Conservation (phyloP, 2,888 invertebrate genomes). For the Sarcophaga variegata region DNA sequence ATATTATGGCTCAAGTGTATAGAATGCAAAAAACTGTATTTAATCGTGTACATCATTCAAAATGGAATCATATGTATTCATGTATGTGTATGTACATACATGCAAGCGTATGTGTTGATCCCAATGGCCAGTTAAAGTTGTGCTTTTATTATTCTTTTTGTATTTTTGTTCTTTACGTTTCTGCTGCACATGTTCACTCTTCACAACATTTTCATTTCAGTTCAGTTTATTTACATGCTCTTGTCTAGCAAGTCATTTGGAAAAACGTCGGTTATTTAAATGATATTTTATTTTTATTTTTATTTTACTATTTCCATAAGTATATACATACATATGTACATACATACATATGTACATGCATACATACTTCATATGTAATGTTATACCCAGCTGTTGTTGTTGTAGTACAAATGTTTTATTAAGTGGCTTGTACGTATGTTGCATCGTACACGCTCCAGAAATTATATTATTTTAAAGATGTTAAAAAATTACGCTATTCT, state of each 20-base stretch:
- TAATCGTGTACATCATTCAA: constrained; percentile 37
- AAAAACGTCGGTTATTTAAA: constrained; percentile 81
- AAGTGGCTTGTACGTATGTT: constrained; percentile 74
- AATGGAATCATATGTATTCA: neutral
- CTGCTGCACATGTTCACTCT: constrained; percentile 63
- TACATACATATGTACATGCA: neutral
- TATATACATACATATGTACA: neutral
- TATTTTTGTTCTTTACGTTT: constrained; percentile 26
- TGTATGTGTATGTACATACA: neutral
- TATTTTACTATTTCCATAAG: constrained; percentile 1
- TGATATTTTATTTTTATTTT: constrained; percentile 60
- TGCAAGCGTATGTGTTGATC: constrained; percentile 25
- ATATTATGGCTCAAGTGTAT: constrained; percentile 35
- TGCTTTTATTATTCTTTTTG: constrained; percentile 41
- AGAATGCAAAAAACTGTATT: constrained; percentile 16
- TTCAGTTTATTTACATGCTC: constrained; percentile 66
- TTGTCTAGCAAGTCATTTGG: constrained; percentile 80
- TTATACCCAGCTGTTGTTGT: constrained; percentile 68
- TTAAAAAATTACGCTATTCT: constrained; percentile 58
- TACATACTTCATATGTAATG: no score
- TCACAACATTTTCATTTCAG: constrained; percentile 39
- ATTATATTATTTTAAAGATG: constrained; percentile 71
- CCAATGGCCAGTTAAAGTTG: constrained; percentile 68
- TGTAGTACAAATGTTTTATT: constrained; percentile 71
- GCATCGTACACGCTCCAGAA: constrained; percentile 77